Percentiles rank a stretch among this genome's conserved stretches.
phyloP scores from a whole-genome alignment of 1,140 invertebrate genomes.

The Ostrea edulis region DNA sequence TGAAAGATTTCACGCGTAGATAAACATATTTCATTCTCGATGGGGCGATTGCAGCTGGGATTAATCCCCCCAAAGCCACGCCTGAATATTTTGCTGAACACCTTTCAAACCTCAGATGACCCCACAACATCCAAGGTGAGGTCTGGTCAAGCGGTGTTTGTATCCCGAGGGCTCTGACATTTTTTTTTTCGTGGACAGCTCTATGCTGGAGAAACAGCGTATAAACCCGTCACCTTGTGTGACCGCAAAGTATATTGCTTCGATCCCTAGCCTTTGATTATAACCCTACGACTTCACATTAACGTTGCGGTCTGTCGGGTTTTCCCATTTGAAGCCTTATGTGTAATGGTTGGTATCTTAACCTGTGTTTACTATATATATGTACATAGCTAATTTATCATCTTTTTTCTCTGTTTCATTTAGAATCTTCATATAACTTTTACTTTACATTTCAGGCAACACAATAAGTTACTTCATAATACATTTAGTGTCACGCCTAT shows the following conservation, averaged over 20 bases:
- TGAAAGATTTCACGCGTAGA: neutral
- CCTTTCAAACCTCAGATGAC: neutral
- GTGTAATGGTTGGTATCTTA: slow-evolving; percentile 23
- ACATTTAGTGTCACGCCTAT: too few relatives aligned
- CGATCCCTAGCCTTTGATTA: slow-evolving; percentile 27
- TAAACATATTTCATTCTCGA: neutral
- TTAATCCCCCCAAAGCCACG: neutral
- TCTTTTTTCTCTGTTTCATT: neutral
- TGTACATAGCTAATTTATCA: neutral
- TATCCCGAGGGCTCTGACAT: neutral
- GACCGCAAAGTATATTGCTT: slow-evolving; percentile 6
- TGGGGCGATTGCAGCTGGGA: neutral
- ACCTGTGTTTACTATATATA: slow-evolving; percentile 3
- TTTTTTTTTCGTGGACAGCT: neutral
- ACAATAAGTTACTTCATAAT: too few relatives aligned
- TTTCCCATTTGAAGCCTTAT: slow-evolving; percentile 3
- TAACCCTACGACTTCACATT: slow-evolving; percentile 21
- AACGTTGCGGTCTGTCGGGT: slow-evolving; percentile 28
- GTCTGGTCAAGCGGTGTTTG: neutral
- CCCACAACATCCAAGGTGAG: neutral
- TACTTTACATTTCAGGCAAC: neutral
- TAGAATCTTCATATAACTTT: neutral
- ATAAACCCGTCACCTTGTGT: slow-evolving; percentile 19
- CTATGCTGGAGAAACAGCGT: neutral
- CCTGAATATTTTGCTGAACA: neutral